A percentile compares a stretch with the other conserved stretches of the same genome.
These are phyloP conservation scores for Hyla sarda DNA, from an alignment of 2,113 vertebrate genomes.

Conservation along the genomic window DNA sequence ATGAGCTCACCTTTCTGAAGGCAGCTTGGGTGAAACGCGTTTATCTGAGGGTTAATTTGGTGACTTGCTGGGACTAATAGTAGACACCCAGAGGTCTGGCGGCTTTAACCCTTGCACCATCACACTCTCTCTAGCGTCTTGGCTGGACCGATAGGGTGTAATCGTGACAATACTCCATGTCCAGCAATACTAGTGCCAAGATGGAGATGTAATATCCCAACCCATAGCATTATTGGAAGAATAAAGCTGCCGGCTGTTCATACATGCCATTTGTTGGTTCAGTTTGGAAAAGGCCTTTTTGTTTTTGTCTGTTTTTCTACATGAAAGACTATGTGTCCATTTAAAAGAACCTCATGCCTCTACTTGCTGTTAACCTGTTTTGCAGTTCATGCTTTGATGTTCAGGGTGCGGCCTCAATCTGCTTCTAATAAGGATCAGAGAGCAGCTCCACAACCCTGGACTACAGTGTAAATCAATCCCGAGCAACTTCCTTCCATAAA, in stretches of 20 bases:
- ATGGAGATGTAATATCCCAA: not conserved
- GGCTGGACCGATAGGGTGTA: too few relatives aligned
- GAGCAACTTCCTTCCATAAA: not conserved
- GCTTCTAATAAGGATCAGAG: slow-evolving; percentile 27
- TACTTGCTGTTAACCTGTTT: slow-evolving; percentile 41
- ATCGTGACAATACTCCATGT: not conserved
- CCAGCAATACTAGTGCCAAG: not conserved
- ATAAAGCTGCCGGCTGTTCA: not conserved
- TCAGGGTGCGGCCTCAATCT: slow-evolving; percentile 26
- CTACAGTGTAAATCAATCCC: not conserved
- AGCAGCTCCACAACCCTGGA: not conserved
- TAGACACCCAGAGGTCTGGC: too few relatives aligned
- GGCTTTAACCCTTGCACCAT: too few relatives aligned
- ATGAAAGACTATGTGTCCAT: slow-evolving; percentile 22
- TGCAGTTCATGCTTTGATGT: slow-evolving; percentile 44
- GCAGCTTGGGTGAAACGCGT: too few relatives aligned
- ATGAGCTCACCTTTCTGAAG: too few relatives aligned
- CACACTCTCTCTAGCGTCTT: too few relatives aligned
- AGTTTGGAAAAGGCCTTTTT: slow-evolving; percentile 9
- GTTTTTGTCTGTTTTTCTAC: not conserved
- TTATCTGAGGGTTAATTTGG: too few relatives aligned
- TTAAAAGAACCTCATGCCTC: slow-evolving; percentile 20
- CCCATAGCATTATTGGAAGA: not conserved
- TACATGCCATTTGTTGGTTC: slow-evolving; percentile 3
- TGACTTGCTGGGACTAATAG: too few relatives aligned